Evolutionary conservation across 2,888 invertebrate species (phyloP), one percentile per base, ranked within the genome.

Genomic region (Tromatobia lineatoria): DNA sequence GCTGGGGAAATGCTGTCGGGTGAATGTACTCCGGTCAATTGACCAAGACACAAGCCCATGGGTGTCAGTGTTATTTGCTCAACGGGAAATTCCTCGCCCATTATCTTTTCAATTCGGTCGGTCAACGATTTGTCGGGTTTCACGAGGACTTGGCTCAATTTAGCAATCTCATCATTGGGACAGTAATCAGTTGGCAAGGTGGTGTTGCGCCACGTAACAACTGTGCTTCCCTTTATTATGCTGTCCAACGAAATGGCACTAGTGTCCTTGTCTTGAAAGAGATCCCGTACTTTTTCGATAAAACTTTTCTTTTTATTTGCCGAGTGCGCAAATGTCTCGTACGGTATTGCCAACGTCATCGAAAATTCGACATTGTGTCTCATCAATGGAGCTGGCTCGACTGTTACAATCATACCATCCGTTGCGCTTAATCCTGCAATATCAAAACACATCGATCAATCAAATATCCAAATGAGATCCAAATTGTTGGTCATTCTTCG

Each of bases 171-270:
- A 61, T 96, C 95, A 86, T 96, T 95, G 0, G 98, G 97, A 93
- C 99, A 99, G 70, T 95, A 94, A 86, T 96, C 95, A 87, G 95
- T 95, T 29, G 96, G 95, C 57, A 98, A 92, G 34, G 97, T 96
- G 61, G 96, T 96, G 94, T 99, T 99, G 93, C 97, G 96, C 96
- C 97, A 97, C 84, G 96, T 96, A 61, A 97, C 96, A 83, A 96
- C 95, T 15, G 96, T 96, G 29, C 96, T 96, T 57, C 96, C 96
- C 82, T 95, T 94, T 2, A 95, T 95, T 73, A 98, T 96, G 83
- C 96, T 96, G 70, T 96, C 96, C 83, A 98, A 95, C 83, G 96
- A 95, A 83, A 98, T 97, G 80, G 96, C 96, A 42, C 95, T 95
- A 0, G 97, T 95, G 85, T 96, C 96, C 29, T 94, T 94, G 93